Conservation (phyloP, 1,140 invertebrate genomes). For the Drosophila sp. region DNA sequence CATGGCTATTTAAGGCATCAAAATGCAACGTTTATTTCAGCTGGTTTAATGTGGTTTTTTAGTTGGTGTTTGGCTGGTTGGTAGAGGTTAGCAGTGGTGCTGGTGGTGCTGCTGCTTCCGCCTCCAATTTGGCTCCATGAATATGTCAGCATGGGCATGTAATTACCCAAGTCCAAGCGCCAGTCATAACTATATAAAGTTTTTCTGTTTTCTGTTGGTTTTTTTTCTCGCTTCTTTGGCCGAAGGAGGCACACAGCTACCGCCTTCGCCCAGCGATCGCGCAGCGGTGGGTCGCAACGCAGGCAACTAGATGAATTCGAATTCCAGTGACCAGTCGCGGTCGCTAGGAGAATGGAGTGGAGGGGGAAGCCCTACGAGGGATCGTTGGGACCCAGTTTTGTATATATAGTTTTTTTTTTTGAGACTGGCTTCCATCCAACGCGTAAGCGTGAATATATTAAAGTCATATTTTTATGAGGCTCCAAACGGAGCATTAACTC, state of each 20-base stretch:
- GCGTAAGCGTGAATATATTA: constrained; percentile 81
- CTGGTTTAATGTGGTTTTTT: constrained; percentile 67
- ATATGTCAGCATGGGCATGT: constrained; percentile 77
- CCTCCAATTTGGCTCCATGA: constrained; percentile 68
- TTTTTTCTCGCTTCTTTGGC: constrained; percentile 4
- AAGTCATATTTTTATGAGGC: constrained; percentile 81
- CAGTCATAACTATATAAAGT: constrained; percentile 35
- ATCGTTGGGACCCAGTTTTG: constrained; percentile 26
- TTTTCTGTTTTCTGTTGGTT: neutral
- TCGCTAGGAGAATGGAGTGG: neutral
- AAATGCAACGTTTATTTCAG: constrained; percentile 48
- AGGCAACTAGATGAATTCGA: constrained; percentile 1
- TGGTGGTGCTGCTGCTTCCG: constrained; percentile 44
- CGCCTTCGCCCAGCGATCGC: constrained; percentile 30
- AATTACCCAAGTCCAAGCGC: constrained; percentile 67
- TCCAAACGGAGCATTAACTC: constrained; percentile 72
- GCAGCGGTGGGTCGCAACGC: constrained; percentile 2
- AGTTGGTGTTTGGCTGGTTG: constrained; percentile 15
- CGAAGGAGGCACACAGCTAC: constrained; percentile 36
- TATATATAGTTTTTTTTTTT: neutral
- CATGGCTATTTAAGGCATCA: neutral
- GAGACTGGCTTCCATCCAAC: constrained; percentile 47
- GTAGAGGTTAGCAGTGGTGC: neutral
- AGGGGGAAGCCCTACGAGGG: neutral
- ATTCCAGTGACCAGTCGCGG: constrained; percentile 7